These are phyloP conservation scores for Diabrotica virgifera DNA, from an alignment of 1,140 invertebrate species.

Conservation along the genomic window DNA sequence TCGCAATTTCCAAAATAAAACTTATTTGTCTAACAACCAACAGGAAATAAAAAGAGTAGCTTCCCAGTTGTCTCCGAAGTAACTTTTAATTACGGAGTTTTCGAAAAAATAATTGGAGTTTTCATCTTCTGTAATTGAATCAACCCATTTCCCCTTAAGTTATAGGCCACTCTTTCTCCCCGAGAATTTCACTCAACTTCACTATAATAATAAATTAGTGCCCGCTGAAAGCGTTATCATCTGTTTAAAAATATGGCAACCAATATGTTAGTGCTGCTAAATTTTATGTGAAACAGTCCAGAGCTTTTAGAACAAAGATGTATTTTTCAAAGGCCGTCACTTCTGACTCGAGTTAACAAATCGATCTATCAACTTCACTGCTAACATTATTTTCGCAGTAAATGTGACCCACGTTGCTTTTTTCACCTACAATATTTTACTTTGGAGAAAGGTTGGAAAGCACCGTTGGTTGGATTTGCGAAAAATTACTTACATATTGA, in stretches of 20 bases:
- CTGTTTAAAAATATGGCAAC: background rate
- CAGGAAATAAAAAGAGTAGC: too few species aligned
- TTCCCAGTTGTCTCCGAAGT: background rate
- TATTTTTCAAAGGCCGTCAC: background rate
- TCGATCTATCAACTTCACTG: background rate
- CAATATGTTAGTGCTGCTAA: conserved; percentile 2
- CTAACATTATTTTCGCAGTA: background rate
- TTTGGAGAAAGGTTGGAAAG: too few species aligned
- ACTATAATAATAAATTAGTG: background rate
- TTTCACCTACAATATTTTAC: too few species aligned
- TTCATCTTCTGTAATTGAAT: conserved; percentile 2
- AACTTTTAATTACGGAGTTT: background rate
- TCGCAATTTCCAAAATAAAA: too few species aligned
- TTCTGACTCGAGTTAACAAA: background rate
- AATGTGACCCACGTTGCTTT: background rate
- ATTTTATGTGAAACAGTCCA: conserved; percentile 2
- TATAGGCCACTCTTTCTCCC: background rate
- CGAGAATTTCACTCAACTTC: background rate
- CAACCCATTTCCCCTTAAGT: background rate
- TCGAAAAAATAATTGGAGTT: conserved; percentile 3
- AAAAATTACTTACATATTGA: too few species aligned
- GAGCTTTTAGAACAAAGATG: background rate
- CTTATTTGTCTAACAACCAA: too few species aligned
- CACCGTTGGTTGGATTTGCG: too few species aligned
- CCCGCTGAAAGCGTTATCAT: background rate